These are phyloP conservation scores for Ganaspis brasiliensis DNA, from an alignment of 2,888 invertebrate genomes.

Conservation along the genomic window DNA sequence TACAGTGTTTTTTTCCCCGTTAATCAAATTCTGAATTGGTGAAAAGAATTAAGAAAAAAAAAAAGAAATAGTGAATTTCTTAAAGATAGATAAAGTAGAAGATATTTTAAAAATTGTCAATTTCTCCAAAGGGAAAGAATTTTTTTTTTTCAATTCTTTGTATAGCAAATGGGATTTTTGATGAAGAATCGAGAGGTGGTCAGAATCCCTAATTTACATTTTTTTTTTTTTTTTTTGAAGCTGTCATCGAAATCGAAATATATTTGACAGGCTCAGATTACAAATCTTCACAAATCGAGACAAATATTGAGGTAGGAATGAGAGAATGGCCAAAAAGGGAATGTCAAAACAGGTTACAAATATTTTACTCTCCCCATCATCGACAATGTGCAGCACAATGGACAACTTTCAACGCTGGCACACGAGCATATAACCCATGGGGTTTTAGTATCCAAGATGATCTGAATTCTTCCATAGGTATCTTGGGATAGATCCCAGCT, in stretches of 20 bases:
- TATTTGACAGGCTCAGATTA: conserved; percentile 30
- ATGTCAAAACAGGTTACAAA: conserved; percentile 60
- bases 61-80: too few species aligned
- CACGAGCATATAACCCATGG: conserved; percentile 73
- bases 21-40: too few species aligned
- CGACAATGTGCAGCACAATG: conserved; percentile 66
- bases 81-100: too few species aligned
- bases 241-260: conserved; percentile 14
- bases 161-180: neutral
- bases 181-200: neutral
- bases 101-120: too few species aligned
- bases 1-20: too few species aligned
- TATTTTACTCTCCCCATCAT: conserved; percentile 59
- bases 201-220: neutral
- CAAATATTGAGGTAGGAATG: conserved; percentile 8
- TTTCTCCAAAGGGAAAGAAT: neutral
- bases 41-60: too few species aligned
- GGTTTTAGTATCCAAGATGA: conserved; percentile 72
- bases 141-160: neutral
- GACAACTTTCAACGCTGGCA: conserved; percentile 72
- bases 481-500: conserved; percentile 69
- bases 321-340: conserved; percentile 46
- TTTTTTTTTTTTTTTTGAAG: neutral
- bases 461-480: conserved; percentile 70
- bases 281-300: conserved; percentile 29